Evolutionary conservation across 2,888 invertebrate genomes (phyloP).

Genomic region (Conchocele bisecta): DNA sequence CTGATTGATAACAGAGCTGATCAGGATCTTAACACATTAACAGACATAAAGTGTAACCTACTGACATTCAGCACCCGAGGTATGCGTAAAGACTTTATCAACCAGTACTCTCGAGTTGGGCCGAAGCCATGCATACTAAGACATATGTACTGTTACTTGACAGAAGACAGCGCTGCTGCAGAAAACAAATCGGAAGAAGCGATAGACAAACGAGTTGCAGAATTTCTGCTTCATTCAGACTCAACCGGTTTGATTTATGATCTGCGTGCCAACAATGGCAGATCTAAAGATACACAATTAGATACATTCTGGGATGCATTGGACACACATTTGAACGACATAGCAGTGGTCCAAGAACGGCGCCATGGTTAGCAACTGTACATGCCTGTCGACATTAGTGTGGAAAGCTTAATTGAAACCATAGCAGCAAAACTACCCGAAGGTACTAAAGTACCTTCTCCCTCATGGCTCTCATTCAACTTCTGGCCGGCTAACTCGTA

Average conservation of each 20-base stretch:
- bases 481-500: conserved; percentile 31
- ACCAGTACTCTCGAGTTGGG: conserved; percentile 14
- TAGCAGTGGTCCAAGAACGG: conserved; percentile 43
- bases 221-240: too few relatives aligned
- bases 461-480: conserved; percentile 32
- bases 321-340: conserved; percentile 36
- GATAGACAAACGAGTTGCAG: too few relatives aligned
- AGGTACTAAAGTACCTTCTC: conserved; percentile 22
- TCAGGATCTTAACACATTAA: conserved; percentile 2
- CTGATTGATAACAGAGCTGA: not conserved
- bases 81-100: conserved; percentile 28
- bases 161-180: conserved; percentile 11
- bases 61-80: conserved; percentile 21
- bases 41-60: conserved; percentile 2
- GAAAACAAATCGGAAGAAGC: conserved; percentile 16
- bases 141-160: conserved; percentile 27
- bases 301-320: conserved; percentile 25
- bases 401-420: conserved; percentile 19
- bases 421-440: conserved; percentile 11
- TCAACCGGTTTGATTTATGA: conserved; percentile 29
- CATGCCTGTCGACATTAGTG: conserved; percentile 30
- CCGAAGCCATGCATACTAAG: conserved; percentile 35
- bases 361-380: conserved; percentile 1
- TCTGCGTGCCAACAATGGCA: conserved; percentile 30
- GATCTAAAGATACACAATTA: conserved; percentile 1